Base-by-base conservation (phyloP, 2,888 invertebrate genomes). In the Yponomeuta malinellus region DNA sequence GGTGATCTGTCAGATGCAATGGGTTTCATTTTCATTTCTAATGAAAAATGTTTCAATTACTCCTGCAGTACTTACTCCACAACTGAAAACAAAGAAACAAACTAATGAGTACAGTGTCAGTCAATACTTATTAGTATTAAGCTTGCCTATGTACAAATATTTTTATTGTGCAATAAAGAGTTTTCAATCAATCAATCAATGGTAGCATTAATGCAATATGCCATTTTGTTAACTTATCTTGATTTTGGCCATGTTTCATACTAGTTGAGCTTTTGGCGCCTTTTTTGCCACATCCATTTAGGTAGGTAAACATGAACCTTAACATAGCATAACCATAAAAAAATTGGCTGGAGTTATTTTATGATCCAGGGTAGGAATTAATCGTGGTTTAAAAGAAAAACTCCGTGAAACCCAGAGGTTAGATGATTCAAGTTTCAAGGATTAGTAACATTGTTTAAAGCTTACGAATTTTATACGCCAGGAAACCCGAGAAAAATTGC, bases 11-110 rank as follows among this genome's bases (percentile, higher is more conserved):
- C 78, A 63, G 72, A 71, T 73, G 70, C 71, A 67, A 48, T 70
- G 71, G 83, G 79, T 77, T 87, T 87, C 85, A 88, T 88, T 73
- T 74, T 81, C 64, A 72, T 8, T 5, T 0, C 43, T 43, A 43
- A 43, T 8, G 9, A 5, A 43, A 3, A 43, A 43, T 43, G 43
- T 8, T 43, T 8, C 43, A 43, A 43, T 43, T 43, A 43, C 43
- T 43, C 5, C 2, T 43, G 8, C 5, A 29, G 68, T 23, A 52
- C 73, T 67, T 72, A 70, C 63, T 59, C 12, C 71, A 73, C 73
- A 77, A 76, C 79, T 79, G 76, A 72, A 78, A 79, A 70, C 65
- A 72, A 71, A 72, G 69, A 71, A 69, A 72, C 48, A 63, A 64
- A 70, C 59, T n/a, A 29, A 70, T 66, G 29, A 66, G 9, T 37